Percentiles rank a stretch among this genome's conserved stretches.
Conservation (phyloP, 2,113 vertebrate genomes). For the Alces alces region DNA sequence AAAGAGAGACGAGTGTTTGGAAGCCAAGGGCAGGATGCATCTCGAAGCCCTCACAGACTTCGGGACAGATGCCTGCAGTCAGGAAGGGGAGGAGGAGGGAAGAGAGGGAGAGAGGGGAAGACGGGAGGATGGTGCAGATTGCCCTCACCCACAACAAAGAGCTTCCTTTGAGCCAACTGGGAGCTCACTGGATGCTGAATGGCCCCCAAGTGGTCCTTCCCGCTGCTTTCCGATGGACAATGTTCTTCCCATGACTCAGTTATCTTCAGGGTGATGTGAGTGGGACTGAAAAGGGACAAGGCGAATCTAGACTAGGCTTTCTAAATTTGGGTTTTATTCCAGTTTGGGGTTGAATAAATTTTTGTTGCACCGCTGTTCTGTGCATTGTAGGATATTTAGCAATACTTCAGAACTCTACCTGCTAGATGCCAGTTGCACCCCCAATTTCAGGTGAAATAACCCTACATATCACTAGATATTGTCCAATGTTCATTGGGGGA, state of each 20-base stretch:
- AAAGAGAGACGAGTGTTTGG: background rate
- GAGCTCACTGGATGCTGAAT: background rate
- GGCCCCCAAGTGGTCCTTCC: background rate
- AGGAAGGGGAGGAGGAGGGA: background rate
- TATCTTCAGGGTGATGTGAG: background rate
- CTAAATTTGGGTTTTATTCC: background rate
- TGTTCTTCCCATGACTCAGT: background rate
- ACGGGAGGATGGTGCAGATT: rapidly evolving
- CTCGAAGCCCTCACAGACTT: background rate
- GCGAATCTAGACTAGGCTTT: background rate
- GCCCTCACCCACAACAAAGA: background rate
- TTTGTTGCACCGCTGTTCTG: background rate
- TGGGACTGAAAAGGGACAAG: background rate
- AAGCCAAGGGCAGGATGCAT: background rate
- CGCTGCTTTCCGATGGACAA: background rate
- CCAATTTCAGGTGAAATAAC: background rate
- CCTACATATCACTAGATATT: background rate
- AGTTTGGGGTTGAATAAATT: background rate
- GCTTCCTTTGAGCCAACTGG: background rate
- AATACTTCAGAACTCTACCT: background rate
- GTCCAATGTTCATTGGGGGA: background rate
- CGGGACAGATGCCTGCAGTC: background rate
- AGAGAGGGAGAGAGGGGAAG: background rate
- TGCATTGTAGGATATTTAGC: background rate
- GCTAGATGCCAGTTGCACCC: background rate